These are phyloP conservation scores for Pterois miles DNA, from an alignment of 2,797 vertebrate genomes.

Conservation along the genomic window DNA sequence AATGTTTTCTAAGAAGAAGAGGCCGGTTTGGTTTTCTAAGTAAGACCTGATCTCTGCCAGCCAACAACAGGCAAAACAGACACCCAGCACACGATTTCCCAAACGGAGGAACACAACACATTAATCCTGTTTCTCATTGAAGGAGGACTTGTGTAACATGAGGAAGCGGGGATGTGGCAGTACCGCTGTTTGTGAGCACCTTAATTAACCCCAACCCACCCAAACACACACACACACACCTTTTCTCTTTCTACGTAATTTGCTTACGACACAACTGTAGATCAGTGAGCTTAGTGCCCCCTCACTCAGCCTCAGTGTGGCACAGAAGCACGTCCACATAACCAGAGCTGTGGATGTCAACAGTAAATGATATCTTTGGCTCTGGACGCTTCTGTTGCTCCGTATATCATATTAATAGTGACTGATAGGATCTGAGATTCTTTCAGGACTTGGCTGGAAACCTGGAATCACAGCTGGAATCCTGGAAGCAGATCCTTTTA, in stretches of 20 bases:
- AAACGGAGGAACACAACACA: slow-evolving; percentile 24
- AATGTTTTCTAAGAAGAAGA: slow-evolving; percentile 52
- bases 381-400: slow-evolving; percentile 49
- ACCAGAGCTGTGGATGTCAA: slow-evolving; percentile 19
- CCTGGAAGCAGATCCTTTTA: slow-evolving; percentile 40
- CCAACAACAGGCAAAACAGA: slow-evolving; percentile 23
- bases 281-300: slow-evolving; percentile 49
- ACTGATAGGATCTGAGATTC: slow-evolving; percentile 49
- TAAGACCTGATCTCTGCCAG: slow-evolving; percentile 11
- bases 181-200: slow-evolving; percentile 63
- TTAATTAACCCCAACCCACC: slow-evolving; percentile 48
- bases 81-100: slow-evolving; percentile 7
- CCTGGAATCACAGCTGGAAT: slow-evolving; percentile 58
- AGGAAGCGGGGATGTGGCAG: slow-evolving; percentile 24
- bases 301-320: slow-evolving; percentile 34
- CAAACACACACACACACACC: slow-evolving; percentile 43
- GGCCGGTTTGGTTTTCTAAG: slow-evolving; percentile 52
- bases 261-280: slow-evolving; percentile 77
- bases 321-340: slow-evolving; percentile 39
- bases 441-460: slow-evolving; percentile 54
- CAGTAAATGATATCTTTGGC: slow-evolving; percentile 24
- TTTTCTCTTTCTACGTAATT: slow-evolving; percentile 37
- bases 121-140: slow-evolving; percentile 29
- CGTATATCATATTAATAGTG: slow-evolving; percentile 23
- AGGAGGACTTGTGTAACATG: slow-evolving; percentile 5